Base-by-base conservation (phyloP, 2,113 vertebrate genomes). In the Grallaria varia region DNA sequence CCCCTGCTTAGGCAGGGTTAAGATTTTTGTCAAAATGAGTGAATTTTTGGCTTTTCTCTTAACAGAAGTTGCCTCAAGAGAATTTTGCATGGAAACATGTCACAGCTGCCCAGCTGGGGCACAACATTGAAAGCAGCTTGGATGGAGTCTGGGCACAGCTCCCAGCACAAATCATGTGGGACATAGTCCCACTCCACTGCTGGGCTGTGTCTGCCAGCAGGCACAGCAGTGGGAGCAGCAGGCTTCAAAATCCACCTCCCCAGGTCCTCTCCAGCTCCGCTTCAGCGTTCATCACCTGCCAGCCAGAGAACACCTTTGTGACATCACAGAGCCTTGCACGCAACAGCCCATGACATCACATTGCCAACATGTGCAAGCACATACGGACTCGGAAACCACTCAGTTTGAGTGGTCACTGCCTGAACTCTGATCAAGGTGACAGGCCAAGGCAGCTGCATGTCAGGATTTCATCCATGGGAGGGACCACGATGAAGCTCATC, bases 341-440 rank as follows among this genome's bases (percentile, higher is more conserved):
- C 4, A 2, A 12, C 37, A 52, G 14, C 19, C 31, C 10, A 42
- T 25, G 62, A 21, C 28, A 27, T 40, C 27, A 42, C 27, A 63
- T 16, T 42, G 25, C 12, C 78, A 53, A 20, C 69, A 71, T 0
- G 0, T 1, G 8, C 25, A 47, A 44, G 47, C 39, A 27, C 18
- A 21, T 2, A 22, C 53, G 30, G 30, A 21, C 7, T 5, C 52
- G 20, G 52, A 6, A 14, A 35, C 12, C 47, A 7, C 55, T 49
- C 2, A 4, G 19, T 20, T 10, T 0, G 0, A 44, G 30, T 67
- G 12, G 17, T 3, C 24, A 39, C 28, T 67, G 52, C 24, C 47
- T 15, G 35, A 66, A 33, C 12, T 52, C n/a, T 2, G 3, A 39
- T 18, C 45, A 62, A 5, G 21, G n/a, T 37, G 59, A 80, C 21